These are phyloP conservation scores for Drosophila helvetica DNA, from an alignment of 2,888 invertebrate genomes.

Conservation along the genomic window DNA sequence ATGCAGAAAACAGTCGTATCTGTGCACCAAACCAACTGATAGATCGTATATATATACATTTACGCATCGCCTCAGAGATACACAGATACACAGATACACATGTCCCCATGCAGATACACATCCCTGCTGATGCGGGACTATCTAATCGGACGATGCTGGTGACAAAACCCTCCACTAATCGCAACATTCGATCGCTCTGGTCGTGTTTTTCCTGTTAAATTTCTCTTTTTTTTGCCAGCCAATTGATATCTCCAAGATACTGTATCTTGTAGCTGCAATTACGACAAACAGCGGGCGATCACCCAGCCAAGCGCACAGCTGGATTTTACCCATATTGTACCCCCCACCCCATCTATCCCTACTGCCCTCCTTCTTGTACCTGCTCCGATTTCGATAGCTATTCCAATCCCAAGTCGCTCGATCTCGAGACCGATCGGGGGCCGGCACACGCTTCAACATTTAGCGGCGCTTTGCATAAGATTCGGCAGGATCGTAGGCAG, in stretches of 20 bases:
- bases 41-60: too few relatives aligned
- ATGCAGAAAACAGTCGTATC: too few relatives aligned
- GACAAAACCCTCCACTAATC: slow-evolving; percentile 45
- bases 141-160: slow-evolving; percentile 50
- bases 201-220: slow-evolving; percentile 24
- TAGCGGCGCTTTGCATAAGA: slow-evolving; percentile 70
- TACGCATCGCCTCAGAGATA: not conserved
- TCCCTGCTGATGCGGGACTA: slow-evolving; percentile 46
- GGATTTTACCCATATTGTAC: not conserved
- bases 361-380: slow-evolving; percentile 4
- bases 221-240: slow-evolving; percentile 1
- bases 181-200: slow-evolving; percentile 29
- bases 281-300: slow-evolving; percentile 39
- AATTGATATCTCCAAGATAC: slow-evolving; percentile 40
- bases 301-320: slow-evolving; percentile 26
- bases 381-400: not conserved
- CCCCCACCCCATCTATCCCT: too few relatives aligned
- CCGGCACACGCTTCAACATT: slow-evolving; percentile 63
- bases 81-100: slow-evolving; percentile 2
- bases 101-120: too few relatives aligned
- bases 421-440: not conserved
- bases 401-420: not conserved
- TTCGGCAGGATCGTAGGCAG: not conserved
- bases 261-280: slow-evolving; percentile 46
- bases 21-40: too few relatives aligned